phyloP scores from a whole-genome alignment of 1,140 invertebrate genomes.

The Platyscapa corneri region DNA sequence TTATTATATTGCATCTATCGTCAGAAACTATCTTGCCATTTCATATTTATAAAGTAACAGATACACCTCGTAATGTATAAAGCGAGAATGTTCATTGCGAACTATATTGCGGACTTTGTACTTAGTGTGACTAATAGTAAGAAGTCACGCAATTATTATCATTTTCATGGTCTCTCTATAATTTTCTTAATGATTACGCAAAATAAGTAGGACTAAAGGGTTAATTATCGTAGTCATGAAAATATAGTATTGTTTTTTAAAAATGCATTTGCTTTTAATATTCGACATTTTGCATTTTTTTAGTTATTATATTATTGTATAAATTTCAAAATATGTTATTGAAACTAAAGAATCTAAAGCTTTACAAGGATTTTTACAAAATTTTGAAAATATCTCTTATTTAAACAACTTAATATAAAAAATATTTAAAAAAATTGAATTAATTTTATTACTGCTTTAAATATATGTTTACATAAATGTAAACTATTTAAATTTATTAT shows the following conservation, averaged over 20 bases:
- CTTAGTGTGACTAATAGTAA: neutral
- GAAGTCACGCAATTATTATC: neutral
- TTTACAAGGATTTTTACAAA: too few relatives aligned
- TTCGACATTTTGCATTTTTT: neutral
- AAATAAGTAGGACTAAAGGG: neutral
- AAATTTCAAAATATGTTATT: neutral
- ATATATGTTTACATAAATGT: too few relatives aligned
- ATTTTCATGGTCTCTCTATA: conserved; percentile 15
- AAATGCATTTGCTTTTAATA: neutral
- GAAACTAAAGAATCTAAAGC: too few relatives aligned
- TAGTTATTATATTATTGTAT: neutral
- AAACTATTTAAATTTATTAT: too few relatives aligned
- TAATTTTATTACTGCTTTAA: too few relatives aligned
- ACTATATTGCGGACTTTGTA: neutral
- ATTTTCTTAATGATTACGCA: conserved; percentile 19
- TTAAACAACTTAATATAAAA: too few relatives aligned
- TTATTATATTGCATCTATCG: neutral
- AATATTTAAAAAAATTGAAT: too few relatives aligned
- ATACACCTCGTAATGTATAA: neutral
- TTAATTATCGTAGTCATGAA: conserved; percentile 8
- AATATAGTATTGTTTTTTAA: neutral
- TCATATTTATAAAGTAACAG: neutral
- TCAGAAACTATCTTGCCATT: neutral
- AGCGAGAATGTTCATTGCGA: neutral
- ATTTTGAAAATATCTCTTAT: too few relatives aligned